phyloP scores from a whole-genome alignment of 2,797 vertebrate species.

The Enteromius anoplus region DNA sequence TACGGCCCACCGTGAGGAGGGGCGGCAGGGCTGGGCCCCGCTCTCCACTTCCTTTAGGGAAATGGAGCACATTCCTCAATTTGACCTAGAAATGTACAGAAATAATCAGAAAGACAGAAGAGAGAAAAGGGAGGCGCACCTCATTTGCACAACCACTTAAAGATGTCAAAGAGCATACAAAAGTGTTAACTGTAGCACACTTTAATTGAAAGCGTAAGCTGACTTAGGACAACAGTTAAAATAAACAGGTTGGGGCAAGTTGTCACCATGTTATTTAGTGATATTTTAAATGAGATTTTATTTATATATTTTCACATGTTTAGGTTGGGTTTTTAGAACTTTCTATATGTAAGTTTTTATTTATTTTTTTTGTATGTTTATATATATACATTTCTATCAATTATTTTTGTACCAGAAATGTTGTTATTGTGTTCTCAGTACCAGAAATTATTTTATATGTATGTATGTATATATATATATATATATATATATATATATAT shows the following conservation, averaged over 20 bases:
- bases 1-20: conserved; percentile 47
- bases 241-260: neutral
- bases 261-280: neutral
- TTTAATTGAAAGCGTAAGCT: neutral
- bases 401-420: neutral
- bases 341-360: neutral
- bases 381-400: too few species aligned
- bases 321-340: neutral
- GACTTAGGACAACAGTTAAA: neutral
- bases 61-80: conserved; percentile 61
- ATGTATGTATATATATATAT: too few species aligned
- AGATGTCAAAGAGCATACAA: neutral
- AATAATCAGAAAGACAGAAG: conserved; percentile 1
- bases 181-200: neutral
- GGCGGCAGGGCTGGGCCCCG: conserved; percentile 46
- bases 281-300: neutral
- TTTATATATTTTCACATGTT: neutral
- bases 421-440: too few species aligned
- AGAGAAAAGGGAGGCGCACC: neutral
- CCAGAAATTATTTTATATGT: too few species aligned
- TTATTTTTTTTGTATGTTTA: neutral
- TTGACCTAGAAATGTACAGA: conserved; percentile 46
- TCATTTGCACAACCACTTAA: neutral
- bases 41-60: conserved; percentile 62
- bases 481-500: too few species aligned